Percentiles rank a stretch among this genome's conserved stretches.
These are phyloP conservation scores for Argyresthia goedartella DNA, from an alignment of 2,888 invertebrate genomes.

Conservation along the genomic window DNA sequence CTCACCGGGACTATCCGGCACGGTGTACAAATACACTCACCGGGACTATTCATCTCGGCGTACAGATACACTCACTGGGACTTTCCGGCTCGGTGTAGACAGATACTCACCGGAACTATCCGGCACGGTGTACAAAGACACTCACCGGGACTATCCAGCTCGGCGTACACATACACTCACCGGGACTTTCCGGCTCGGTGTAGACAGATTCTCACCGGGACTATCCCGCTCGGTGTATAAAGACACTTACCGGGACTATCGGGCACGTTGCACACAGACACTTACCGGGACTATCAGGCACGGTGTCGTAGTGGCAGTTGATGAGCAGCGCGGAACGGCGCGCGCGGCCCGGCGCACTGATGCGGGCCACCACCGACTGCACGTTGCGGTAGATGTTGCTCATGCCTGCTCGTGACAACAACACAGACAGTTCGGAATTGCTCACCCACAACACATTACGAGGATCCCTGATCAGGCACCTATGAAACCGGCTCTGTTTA, in stretches of 20 bases:
- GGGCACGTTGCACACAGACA: neutral
- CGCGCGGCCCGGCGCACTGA: constrained; percentile 26
- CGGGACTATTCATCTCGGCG: constrained; percentile 22
- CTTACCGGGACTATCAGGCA: constrained; percentile 77
- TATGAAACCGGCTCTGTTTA: no score
- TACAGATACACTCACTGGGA: constrained; percentile 29
- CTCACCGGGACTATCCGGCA: constrained; percentile 78
- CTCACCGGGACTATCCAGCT: no score
- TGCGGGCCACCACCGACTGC: constrained; percentile 80
- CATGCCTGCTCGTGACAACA: constrained; percentile 74
- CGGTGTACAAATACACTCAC: constrained; percentile 84
- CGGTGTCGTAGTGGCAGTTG: constrained; percentile 94
- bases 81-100: no score
- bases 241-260: constrained; percentile 6
- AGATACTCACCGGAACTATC: constrained; percentile 71
- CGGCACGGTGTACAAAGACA: constrained; percentile 91
- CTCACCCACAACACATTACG: neutral
- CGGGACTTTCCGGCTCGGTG: no score
- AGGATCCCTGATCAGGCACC: no score
- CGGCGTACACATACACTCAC: no score
- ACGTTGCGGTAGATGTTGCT: constrained; percentile 87
- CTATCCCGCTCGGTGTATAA: no score
- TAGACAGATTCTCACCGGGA: no score
- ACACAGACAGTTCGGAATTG: neutral
- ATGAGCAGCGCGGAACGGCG: constrained; percentile 74